A percentile compares a stretch with the other conserved stretches of the same genome.
Conservation (phyloP, 1,140 invertebrate genomes). For the Drosophila kurseongensis region DNA sequence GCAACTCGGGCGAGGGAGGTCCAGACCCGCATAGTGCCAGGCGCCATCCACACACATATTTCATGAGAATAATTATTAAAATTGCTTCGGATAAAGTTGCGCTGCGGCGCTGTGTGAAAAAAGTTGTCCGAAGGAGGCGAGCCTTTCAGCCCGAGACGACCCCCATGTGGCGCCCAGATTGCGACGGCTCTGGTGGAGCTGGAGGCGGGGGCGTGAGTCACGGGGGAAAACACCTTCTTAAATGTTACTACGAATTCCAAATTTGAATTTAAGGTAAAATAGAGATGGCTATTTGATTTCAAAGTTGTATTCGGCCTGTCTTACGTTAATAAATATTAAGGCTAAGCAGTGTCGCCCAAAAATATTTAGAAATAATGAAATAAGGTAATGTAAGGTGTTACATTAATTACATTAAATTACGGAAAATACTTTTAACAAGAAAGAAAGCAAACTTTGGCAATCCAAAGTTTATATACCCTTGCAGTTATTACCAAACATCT, state of each 20-base stretch:
- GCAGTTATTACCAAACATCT: too few species aligned
- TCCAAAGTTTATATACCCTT: too few species aligned
- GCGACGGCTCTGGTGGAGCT: constrained; percentile 12
- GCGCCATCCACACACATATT: constrained; percentile 56
- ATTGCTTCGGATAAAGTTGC: constrained; percentile 69
- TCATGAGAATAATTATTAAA: constrained; percentile 82
- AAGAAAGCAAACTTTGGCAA: too few species aligned
- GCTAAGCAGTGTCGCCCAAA: too few species aligned
- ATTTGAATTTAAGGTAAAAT: too few species aligned
- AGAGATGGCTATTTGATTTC: too few species aligned
- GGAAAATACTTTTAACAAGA: too few species aligned
- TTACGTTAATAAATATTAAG: neutral
- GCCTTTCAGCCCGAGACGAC: constrained; percentile 41
- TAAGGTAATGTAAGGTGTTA: too few species aligned
- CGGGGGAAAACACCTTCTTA: neutral
- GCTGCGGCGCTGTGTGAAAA: constrained; percentile 46
- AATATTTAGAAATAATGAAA: too few species aligned
- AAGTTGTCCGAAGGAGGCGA: constrained; percentile 39
- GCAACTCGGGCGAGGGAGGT: constrained; percentile 29
- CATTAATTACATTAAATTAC: too few species aligned
- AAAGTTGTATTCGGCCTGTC: too few species aligned
- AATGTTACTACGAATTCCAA: neutral
- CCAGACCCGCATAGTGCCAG: constrained; percentile 21
- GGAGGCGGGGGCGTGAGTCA: constrained; percentile 19
- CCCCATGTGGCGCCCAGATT: constrained; percentile 48